These are phyloP conservation scores for Plotosus lineatus DNA, from an alignment of 2,113 vertebrate genomes.

Conservation along the genomic window DNA sequence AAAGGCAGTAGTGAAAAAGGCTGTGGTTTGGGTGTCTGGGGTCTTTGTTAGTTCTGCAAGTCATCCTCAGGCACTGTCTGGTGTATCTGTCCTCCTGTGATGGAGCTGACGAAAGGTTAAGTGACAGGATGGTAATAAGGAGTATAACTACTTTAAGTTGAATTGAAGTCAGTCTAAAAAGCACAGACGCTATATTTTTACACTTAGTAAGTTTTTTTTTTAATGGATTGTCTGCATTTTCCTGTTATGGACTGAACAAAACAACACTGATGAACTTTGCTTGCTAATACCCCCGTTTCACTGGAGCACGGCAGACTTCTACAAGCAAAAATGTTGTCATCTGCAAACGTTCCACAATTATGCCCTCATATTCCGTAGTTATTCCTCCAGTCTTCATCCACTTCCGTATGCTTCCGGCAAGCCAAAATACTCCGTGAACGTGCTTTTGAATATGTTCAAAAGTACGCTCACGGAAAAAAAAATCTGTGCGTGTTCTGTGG, in stretches of 20 bases:
- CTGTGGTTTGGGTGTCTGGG: neutral
- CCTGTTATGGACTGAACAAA: neutral
- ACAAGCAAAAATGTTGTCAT: too few relatives aligned
- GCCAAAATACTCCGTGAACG: too few relatives aligned
- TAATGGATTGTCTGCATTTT: neutral
- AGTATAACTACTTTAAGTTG: neutral
- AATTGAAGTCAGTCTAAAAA: neutral
- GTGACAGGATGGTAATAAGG: slow-evolving; percentile 13
- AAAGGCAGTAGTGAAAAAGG: slow-evolving; percentile 6
- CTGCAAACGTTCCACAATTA: too few relatives aligned
- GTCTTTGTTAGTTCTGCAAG: slow-evolving; percentile 5
- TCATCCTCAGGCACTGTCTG: neutral
- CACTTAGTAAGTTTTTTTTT: neutral
- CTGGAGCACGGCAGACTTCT: too few relatives aligned
- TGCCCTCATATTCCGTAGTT: too few relatives aligned
- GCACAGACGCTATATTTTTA: slow-evolving; percentile 5
- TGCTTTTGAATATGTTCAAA: too few relatives aligned
- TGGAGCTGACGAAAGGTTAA: neutral
- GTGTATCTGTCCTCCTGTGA: neutral
- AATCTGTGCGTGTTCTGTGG: too few relatives aligned
- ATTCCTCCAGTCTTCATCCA: too few relatives aligned
- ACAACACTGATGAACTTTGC: neutral
- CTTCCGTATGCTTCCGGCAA: too few relatives aligned
- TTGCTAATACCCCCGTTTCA: neutral
- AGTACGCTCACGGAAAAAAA: too few relatives aligned